Percentiles rank a stretch among this genome's conserved stretches.
phyloP scores from a whole-genome alignment of 2,888 invertebrate genomes.

The Thecocarcelia acutangulata region DNA sequence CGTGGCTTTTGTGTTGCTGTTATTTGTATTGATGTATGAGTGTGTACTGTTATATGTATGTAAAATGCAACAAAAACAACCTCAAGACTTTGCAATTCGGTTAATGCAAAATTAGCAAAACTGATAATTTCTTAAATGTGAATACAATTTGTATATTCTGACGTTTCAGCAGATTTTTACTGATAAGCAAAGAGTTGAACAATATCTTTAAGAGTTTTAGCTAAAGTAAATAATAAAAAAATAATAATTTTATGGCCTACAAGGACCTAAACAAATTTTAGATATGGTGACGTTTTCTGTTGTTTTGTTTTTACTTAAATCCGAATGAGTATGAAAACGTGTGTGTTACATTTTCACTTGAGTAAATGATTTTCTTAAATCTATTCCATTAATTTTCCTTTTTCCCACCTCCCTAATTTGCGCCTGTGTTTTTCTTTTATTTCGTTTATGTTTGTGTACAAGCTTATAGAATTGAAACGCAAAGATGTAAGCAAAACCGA shows the following conservation, averaged over 20 bases:
- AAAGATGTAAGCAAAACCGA: slow-evolving; percentile 36
- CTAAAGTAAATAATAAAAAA: too few relatives aligned
- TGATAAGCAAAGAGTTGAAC: slow-evolving; percentile 26
- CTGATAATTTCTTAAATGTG: neutral
- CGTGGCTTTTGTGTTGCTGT: neutral
- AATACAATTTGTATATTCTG: neutral
- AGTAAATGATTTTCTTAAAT: slow-evolving; percentile 36
- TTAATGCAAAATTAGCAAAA: slow-evolving; percentile 44
- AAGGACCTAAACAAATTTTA: neutral
- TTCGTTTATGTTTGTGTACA: neutral
- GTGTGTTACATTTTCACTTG: slow-evolving; percentile 39
- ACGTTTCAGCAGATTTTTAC: slow-evolving; percentile 14
- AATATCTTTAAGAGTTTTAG: neutral
- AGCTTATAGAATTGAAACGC: neutral
- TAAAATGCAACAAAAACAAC: slow-evolving; percentile 17
- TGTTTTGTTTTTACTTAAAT: slow-evolving; percentile 13
- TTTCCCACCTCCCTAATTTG: slow-evolving; percentile 45
- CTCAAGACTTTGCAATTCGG: slow-evolving; percentile 6
- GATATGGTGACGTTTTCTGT: slow-evolving; percentile 39
- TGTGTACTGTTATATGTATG: neutral
- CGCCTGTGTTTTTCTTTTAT: slow-evolving; percentile 50
- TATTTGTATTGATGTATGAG: neutral
- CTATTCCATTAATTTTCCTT: slow-evolving; percentile 27
- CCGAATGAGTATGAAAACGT: slow-evolving; percentile 4
- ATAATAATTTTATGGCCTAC: too few relatives aligned